phyloP scores from a whole-genome alignment of 2,888 invertebrate genomes.

The Neelides folsomi region DNA sequence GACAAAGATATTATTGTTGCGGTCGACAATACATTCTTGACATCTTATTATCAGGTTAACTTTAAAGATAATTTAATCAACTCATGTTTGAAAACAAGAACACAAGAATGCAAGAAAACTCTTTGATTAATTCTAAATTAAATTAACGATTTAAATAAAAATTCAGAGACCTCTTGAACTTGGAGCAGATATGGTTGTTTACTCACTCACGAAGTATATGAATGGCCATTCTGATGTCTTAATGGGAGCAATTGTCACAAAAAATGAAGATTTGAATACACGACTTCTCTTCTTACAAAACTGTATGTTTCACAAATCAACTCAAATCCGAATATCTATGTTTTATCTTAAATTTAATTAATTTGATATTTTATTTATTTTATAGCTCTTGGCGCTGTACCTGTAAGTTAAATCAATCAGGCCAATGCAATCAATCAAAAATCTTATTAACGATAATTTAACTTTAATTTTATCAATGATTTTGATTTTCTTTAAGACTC shows the following conservation, averaged over 20 bases:
- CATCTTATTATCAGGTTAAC: conserved; percentile 44
- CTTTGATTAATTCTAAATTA: neutral
- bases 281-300: conserved; percentile 75
- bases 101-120: neutral
- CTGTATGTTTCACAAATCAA: conserved; percentile 42
- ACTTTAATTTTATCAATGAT: no score
- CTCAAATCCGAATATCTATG: neutral
- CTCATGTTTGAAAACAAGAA: neutral
- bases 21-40: conserved; percentile 49
- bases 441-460: no score
- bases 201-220: conserved; percentile 94
- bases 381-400: conserved; percentile 25
- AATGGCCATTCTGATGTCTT: conserved; percentile 96
- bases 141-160: neutral
- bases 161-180: conserved; percentile 66
- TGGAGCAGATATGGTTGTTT: conserved; percentile 80
- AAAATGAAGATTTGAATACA: conserved; percentile 54
- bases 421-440: no score
- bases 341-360: neutral
- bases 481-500: no score
- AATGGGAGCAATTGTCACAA: conserved; percentile 79
- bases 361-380: neutral
- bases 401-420: conserved; percentile 13
- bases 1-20: conserved; percentile 39
- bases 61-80: neutral